Evolutionary conservation across 2,888 invertebrate species (phyloP), one percentile per base, ranked within the genome.

Genomic region (Tetanocera ferruginea): DNA sequence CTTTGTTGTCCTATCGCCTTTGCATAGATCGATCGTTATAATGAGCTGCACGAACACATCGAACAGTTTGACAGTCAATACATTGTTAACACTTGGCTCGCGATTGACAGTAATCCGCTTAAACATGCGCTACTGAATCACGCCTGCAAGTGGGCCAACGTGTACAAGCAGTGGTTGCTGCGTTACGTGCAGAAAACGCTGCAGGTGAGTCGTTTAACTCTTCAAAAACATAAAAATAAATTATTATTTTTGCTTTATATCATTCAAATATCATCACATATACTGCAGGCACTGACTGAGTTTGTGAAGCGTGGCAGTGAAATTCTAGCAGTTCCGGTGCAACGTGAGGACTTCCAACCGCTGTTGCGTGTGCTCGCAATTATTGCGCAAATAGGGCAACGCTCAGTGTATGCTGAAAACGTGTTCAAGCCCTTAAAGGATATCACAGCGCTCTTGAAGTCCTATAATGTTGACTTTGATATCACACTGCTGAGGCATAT

Each of bases 381-480:
- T 83, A 91, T 98, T 85, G 84, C 84, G 60, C 85, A 89, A 79
- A 93, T 95, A 31, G 93, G 94, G 82, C 96, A 97, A 80, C 91
- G 94, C 17, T 94, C 94, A 81, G 91, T 92, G 34, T 92, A 93
- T 72, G 97, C 97, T 0, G 97, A 97, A 83, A 93, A 92, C 70
- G 96, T 97, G 94, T 98, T 98, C 88, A 96, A 95, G 77, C 97
- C 97, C 0, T 91, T 98, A 2, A 94, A 95, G 84, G 95, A 96
- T 83, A 96, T 95, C 69, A 96, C 97, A 81, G 93, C 95, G 79
- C 91, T 98, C 55, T 91, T 98, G 34, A 94, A 94, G 86, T 93
- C 94, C 4, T 98, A 97, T 86, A 94, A 95, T 14, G 95, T 97
- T 11, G 96, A 96, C 84, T 94, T 98, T 89, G 93, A 95, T 0